Conservation (phyloP, 2,797 vertebrate genomes). For the Meriones psammophilus region DNA sequence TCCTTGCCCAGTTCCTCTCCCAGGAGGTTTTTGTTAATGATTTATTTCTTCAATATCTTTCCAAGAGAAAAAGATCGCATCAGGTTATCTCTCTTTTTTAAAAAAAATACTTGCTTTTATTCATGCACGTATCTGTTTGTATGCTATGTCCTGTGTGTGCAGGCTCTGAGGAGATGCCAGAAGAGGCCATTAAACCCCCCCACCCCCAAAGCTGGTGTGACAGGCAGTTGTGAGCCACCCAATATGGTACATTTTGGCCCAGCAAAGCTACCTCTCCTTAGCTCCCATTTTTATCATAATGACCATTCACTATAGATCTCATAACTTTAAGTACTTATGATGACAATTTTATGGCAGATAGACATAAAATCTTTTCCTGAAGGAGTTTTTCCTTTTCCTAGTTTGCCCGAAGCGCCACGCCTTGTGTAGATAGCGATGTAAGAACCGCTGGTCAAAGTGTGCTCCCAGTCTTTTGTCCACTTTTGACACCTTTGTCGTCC, state of each 20-base stretch:
- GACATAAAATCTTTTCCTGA: neutral
- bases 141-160: neutral
- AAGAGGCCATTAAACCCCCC: neutral
- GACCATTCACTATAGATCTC: neutral
- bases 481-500: neutral
- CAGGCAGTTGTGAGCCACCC: neutral
- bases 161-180: neutral
- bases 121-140: neutral
- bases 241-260: too few species aligned
- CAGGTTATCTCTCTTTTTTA: neutral
- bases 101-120: neutral
- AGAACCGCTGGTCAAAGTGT: neutral
- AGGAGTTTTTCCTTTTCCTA: neutral
- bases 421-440: neutral
- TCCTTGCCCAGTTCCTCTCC: neutral
- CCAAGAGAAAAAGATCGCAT: neutral
- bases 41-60: constrained; percentile 24
- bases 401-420: neutral
- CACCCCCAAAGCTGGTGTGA: neutral
- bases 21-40: neutral
- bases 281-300: too few species aligned
- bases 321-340: constrained; percentile 6
- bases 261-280: too few species aligned
- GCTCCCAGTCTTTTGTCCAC: neutral
- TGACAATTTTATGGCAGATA: neutral